phyloP scores from a whole-genome alignment of 2,797 vertebrate species.

The Tamandua tetradactyla region DNA sequence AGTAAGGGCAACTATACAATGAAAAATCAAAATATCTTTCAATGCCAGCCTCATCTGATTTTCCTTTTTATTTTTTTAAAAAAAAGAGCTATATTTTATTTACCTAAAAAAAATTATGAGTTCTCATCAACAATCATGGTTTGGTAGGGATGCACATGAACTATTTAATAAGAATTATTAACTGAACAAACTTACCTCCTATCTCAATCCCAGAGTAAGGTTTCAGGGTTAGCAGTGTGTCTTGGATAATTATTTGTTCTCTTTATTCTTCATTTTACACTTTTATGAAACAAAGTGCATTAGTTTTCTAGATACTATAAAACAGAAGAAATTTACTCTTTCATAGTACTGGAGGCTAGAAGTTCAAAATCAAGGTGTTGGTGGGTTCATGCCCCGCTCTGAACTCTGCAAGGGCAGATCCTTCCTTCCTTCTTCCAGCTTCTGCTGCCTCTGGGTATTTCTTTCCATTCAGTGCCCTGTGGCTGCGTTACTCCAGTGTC shows the following conservation, averaged over 20 bases:
- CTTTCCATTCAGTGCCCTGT: too few relatives aligned
- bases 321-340: too few relatives aligned
- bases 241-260: neutral
- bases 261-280: neutral
- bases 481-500: too few relatives aligned
- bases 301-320: too few relatives aligned
- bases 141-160: slow-evolving; percentile 20
- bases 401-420: too few relatives aligned
- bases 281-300: neutral
- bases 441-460: too few relatives aligned
- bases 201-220: neutral
- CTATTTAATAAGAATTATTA: slow-evolving; percentile 55
- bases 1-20: slow-evolving; percentile 14
- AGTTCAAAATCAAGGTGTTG: too few relatives aligned
- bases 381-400: too few relatives aligned
- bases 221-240: neutral
- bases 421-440: too few relatives aligned
- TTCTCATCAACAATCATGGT: slow-evolving; percentile 32
- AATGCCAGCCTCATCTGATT: slow-evolving; percentile 38
- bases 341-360: too few relatives aligned
- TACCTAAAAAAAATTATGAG: neutral
- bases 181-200: slow-evolving; percentile 6
- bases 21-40: slow-evolving; percentile 32
- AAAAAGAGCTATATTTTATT: slow-evolving; percentile 48
- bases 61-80: slow-evolving; percentile 35